Percentiles rank a stretch among this genome's conserved stretches.
Evolutionary conservation across 2,797 vertebrate genomes (phyloP).

Genomic region (Peromyscus eremicus): DNA sequence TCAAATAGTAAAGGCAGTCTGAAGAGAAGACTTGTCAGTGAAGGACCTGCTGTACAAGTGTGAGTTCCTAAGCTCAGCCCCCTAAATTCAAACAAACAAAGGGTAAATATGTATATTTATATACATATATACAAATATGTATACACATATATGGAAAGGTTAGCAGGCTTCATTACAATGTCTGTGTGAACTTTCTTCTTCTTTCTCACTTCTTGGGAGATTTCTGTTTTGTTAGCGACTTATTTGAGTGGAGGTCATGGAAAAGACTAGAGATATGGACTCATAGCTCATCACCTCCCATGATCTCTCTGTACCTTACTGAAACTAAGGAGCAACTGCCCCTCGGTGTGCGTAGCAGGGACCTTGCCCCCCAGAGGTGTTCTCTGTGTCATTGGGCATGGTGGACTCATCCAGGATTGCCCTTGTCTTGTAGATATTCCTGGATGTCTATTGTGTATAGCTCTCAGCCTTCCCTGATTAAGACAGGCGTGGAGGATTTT

Average conservation of each 20-base stretch:
- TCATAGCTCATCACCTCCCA: neutral
- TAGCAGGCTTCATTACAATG: neutral
- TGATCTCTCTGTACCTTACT: neutral
- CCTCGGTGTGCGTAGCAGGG: neutral
- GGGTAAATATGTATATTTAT: neutral
- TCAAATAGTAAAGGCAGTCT: neutral
- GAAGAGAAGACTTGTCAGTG: neutral
- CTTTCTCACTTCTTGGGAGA: neutral
- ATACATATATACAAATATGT: neutral
- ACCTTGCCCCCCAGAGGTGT: neutral
- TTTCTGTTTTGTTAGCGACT: neutral
- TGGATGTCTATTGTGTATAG: neutral
- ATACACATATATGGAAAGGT: neutral
- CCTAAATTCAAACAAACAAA: neutral
- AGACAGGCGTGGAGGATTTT: neutral
- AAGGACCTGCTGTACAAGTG: neutral
- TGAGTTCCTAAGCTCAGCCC: neutral
- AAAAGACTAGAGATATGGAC: neutral
- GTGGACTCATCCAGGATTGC: neutral
- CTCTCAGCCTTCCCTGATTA: constrained; percentile 23
- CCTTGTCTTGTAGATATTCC: neutral
- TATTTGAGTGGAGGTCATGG: neutral
- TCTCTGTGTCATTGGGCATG: neutral
- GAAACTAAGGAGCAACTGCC: neutral
- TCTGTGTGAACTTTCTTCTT: neutral